Evolutionary conservation across 1,140 invertebrate species (phyloP), one percentile per base, ranked within the genome.

Genomic region (Drosophila quadrilineata): DNA sequence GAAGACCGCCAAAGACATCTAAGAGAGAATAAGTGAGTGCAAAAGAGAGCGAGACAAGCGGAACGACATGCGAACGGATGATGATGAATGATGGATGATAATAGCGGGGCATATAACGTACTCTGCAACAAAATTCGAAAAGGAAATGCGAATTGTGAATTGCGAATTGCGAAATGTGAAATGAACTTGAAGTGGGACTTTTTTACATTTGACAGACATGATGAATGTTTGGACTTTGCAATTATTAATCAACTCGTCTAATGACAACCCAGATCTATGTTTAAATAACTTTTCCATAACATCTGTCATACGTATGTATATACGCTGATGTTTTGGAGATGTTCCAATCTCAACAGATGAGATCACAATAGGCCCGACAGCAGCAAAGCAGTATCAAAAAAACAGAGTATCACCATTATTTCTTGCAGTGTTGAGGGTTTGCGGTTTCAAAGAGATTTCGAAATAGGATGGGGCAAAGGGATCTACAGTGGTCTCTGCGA

Each of bases 11-110:
- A 21, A 16, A 36, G 5, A 17, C 16, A 36, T 36, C 21, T 16
- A 31, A 21, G 16, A 22, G 28, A 16, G 17, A 17, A 12, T 29
- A 17, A 48, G 28, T 6, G 1, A 35, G 17, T 31, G 38, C 1
- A n/a, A 14, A 8, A 28, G 9, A 31, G 17, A 10, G 21, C 14
- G 19, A 36, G 0, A 35, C 14, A 26, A 9, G 8, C 16, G 17
- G 45, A 50, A 66, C 43, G 56, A 46, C 45, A 66, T 45, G 46
- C 28, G 38, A 66, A 66, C 63, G 63, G 56, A 59, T 59, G 67
- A 45, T 38, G 52, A 66, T 58, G 36, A 65, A 50, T 70, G 54
- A 65, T 26, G 38, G 38, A 33, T 57, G 38, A 38, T 69, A 50
- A 53, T 19, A 26, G n/a, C n/a, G 45, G 31, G 40, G 52, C 28